phyloP scores from a whole-genome alignment of 1,140 invertebrate genomes.

The Bombus breviceps region DNA sequence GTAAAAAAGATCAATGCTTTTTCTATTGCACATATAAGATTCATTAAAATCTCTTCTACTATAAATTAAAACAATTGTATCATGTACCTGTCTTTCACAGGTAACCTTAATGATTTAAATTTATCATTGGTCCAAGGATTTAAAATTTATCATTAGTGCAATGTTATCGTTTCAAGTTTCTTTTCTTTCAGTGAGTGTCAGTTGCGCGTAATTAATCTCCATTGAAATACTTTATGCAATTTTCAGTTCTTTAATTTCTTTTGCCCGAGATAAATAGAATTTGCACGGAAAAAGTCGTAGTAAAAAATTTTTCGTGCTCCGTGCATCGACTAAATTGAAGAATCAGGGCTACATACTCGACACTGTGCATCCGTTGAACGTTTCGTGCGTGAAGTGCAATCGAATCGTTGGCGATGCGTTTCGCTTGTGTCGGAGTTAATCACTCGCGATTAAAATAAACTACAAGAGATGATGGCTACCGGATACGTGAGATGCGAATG shows the following conservation, averaged over 20 bases:
- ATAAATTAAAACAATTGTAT: too few species aligned
- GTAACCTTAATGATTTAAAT: too few species aligned
- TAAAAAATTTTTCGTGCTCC: not conserved
- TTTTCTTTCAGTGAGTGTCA: not conserved
- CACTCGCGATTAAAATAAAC: slow-evolving; percentile 9
- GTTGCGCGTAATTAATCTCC: slow-evolving; percentile 7
- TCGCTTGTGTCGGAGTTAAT: not conserved
- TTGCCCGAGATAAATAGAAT: not conserved
- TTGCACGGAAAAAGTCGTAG: not conserved
- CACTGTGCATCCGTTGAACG: not conserved
- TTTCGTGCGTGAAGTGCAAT: not conserved
- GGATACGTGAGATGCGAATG: not conserved
- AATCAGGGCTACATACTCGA: not conserved
- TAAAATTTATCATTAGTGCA: too few species aligned
- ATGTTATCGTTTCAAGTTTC: not conserved
- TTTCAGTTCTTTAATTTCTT: not conserved
- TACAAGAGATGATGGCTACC: not conserved
- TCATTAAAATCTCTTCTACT: not conserved
- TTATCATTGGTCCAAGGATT: too few species aligned
- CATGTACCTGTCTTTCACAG: not conserved
- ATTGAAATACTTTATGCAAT: not conserved
- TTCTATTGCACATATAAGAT: not conserved
- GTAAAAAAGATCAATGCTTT: not conserved
- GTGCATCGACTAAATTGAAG: not conserved
- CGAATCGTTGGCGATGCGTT: not conserved